A percentile compares a stretch with the other conserved stretches of the same genome.
These are phyloP conservation scores for Lepidostoma basale DNA, from an alignment of 1,140 invertebrate species.

Conservation along the genomic window DNA sequence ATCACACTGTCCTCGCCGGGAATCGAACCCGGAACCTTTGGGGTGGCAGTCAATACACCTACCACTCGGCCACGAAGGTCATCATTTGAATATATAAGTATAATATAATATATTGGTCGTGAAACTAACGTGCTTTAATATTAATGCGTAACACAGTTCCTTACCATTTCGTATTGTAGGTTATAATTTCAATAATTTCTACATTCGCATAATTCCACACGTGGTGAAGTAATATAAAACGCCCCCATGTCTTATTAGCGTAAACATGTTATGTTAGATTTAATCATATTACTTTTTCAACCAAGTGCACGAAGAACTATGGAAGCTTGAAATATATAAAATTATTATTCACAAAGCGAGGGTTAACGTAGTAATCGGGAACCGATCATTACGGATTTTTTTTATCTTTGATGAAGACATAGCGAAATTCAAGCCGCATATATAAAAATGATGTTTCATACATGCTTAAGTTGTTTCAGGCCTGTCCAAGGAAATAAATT, in stretches of 20 bases:
- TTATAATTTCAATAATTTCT: neutral
- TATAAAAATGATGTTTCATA: neutral
- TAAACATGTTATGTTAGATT: neutral
- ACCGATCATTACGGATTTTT: conserved; percentile 1
- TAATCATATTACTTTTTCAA: neutral
- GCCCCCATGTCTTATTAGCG: neutral
- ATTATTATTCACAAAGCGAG: neutral
- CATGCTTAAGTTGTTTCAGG: too few relatives aligned
- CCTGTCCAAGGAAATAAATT: too few relatives aligned
- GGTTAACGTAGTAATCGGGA: neutral
- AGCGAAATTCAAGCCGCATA: neutral
- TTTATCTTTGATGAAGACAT: conserved; percentile 10
- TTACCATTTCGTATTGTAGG: neutral
- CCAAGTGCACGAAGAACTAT: neutral
- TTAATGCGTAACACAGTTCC: too few relatives aligned
- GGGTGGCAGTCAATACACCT: too few relatives aligned
- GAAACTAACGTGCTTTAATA: too few relatives aligned
- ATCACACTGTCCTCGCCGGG: too few relatives aligned
- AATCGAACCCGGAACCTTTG: too few relatives aligned
- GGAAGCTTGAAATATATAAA: neutral
- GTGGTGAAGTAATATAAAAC: neutral
- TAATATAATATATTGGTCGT: too few relatives aligned
- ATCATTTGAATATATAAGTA: too few relatives aligned
- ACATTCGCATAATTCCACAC: neutral
- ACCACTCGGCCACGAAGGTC: too few relatives aligned